These are phyloP conservation scores for Drosophila fulvimacula DNA, from an alignment of 2,888 invertebrate species.

Conservation along the genomic window DNA sequence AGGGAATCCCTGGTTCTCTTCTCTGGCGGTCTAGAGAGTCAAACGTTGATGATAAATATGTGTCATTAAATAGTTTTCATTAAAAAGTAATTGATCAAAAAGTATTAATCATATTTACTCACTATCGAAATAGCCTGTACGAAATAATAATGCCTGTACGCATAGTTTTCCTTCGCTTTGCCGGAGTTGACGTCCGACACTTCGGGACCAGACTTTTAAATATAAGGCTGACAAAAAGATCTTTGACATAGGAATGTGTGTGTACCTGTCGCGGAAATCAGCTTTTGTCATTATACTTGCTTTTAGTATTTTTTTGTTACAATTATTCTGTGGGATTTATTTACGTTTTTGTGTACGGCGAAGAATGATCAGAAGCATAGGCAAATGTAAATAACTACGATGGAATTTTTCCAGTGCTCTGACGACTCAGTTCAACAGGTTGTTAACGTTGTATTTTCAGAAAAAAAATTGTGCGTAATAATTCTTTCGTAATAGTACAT, in stretches of 20 bases:
- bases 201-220: not conserved
- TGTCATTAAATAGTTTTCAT: too few relatives aligned
- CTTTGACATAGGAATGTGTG: not conserved
- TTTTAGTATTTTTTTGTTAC: conserved; percentile 16
- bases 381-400: conserved; percentile 4
- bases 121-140: too few relatives aligned
- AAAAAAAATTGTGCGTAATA: conserved; percentile 21
- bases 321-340: not conserved
- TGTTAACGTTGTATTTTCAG: conserved; percentile 11
- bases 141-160: too few relatives aligned
- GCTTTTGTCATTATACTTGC: conserved; percentile 28
- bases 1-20: too few relatives aligned
- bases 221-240: not conserved
- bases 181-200: too few relatives aligned
- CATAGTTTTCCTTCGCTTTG: too few relatives aligned
- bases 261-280: not conserved
- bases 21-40: too few relatives aligned
- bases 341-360: conserved; percentile 1
- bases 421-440: conserved; percentile 22
- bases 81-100: too few relatives aligned
- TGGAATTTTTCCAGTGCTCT: conserved; percentile 30
- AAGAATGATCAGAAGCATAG: conserved; percentile 8
- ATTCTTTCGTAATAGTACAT: conserved; percentile 9
- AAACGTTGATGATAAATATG: too few relatives aligned
- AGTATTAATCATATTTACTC: too few relatives aligned